Evolutionary conservation across 2,113 vertebrate genomes (phyloP).

Genomic region (Lethenteron camtschaticum): DNA sequence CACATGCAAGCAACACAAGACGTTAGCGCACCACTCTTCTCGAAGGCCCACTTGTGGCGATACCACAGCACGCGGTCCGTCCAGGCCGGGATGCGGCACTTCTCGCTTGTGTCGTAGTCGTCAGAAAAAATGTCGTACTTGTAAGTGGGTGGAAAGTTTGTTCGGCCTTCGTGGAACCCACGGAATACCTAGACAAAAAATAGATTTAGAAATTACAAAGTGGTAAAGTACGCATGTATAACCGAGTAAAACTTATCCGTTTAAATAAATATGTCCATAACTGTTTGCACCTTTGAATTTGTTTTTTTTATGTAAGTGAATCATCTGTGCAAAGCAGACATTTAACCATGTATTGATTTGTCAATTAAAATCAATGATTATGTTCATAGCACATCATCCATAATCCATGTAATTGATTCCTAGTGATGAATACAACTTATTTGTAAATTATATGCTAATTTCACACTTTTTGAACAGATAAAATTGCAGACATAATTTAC

Average conservation of each 20-base stretch:
- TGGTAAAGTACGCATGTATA: too few species aligned
- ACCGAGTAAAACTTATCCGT: too few species aligned
- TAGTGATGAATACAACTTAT: background rate
- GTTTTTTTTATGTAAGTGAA: too few species aligned
- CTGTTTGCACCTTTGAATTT: too few species aligned
- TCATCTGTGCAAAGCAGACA: too few species aligned
- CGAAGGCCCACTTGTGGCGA: slow-evolving; percentile 87
- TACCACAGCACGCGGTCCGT: slow-evolving; percentile 92
- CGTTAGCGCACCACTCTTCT: slow-evolving; percentile 45
- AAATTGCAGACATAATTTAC: background rate
- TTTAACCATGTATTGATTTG: too few species aligned
- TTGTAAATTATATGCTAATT: background rate
- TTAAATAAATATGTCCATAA: too few species aligned
- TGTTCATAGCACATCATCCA: slow-evolving; percentile 10
- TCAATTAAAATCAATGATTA: slow-evolving; percentile 5
- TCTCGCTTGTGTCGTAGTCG: slow-evolving; percentile 95
- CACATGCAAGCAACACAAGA: background rate
- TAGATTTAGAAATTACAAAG: slow-evolving; percentile 7
- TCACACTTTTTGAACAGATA: background rate
- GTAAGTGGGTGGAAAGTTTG: slow-evolving; percentile 87
- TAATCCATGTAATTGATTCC: too few species aligned
- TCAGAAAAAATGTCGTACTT: slow-evolving; percentile 97
- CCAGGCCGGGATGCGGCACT: slow-evolving; percentile 90
- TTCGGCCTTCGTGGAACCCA: slow-evolving; percentile 67
- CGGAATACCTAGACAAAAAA: slow-evolving; percentile 46